Conservation (phyloP, 2,797 vertebrate genomes). For the Hippoglossus hippoglossus region DNA sequence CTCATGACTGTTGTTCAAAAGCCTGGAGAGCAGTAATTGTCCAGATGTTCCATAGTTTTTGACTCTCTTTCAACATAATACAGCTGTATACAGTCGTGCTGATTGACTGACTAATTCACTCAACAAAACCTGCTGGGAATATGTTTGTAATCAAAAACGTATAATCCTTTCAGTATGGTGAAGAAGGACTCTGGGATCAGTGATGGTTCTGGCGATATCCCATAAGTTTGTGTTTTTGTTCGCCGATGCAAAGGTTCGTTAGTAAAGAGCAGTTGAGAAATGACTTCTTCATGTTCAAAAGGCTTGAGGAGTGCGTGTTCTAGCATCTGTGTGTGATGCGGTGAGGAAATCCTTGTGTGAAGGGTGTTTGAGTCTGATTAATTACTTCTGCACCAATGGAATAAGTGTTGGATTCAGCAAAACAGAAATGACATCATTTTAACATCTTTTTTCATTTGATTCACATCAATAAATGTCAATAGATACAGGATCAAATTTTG, state of each 20-base stretch:
- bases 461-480: not conserved
- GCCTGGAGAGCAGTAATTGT: conserved; percentile 64
- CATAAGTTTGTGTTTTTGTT: conserved; percentile 27
- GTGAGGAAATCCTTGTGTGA: not conserved
- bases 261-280: conserved; percentile 34
- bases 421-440: not conserved
- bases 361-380: not conserved
- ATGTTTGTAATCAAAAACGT: conserved; percentile 70
- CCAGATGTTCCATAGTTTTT: conserved; percentile 72
- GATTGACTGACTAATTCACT: conserved; percentile 75
- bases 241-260: conserved; percentile 33
- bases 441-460: not conserved
- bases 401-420: not conserved
- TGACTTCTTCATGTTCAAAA: conserved; percentile 8
- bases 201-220: conserved; percentile 33
- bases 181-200: conserved; percentile 35
- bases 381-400: not conserved
- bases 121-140: conserved; percentile 64
- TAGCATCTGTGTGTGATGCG: not conserved
- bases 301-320: not conserved
- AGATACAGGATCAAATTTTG: not conserved
- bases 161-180: conserved; percentile 64
- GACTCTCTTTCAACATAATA: conserved; percentile 70
- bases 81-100: conserved; percentile 67
- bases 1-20: conserved; percentile 67